phyloP scores from a whole-genome alignment of 2,113 vertebrate species.

The Megaptera novaeangliae region DNA sequence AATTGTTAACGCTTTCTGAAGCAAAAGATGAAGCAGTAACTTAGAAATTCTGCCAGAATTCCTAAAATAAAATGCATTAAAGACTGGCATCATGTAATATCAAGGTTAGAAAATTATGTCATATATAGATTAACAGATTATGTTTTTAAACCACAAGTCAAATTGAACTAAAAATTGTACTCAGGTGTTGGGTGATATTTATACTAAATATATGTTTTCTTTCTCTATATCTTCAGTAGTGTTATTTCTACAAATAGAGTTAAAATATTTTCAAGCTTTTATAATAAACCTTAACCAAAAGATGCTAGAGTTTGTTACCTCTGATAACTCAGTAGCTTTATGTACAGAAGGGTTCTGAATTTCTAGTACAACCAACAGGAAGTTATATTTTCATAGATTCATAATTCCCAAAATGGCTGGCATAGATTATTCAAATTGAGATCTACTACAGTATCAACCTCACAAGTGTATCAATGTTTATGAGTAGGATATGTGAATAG shows the following conservation, averaged over 20 bases:
- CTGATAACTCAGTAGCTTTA: background rate
- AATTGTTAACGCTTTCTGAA: conserved; percentile 59
- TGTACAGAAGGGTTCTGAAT: background rate
- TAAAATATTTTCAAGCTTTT: background rate
- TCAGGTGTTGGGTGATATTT: background rate
- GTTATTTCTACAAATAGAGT: background rate
- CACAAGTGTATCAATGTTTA: background rate
- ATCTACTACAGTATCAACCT: background rate
- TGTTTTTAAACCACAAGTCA: conserved; percentile 39
- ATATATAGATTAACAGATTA: conserved; percentile 51
- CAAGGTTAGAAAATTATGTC: conserved; percentile 55
- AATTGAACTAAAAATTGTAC: conserved; percentile 29
- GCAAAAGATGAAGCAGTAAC: conserved; percentile 46
- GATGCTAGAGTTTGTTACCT: background rate
- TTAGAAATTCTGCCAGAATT: conserved; percentile 36
- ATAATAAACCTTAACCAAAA: background rate
- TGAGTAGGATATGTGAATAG: background rate
- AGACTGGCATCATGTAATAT: conserved; percentile 23
- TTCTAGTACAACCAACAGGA: background rate
- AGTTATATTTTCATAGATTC: background rate
- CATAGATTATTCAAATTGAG: background rate
- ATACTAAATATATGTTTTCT: background rate
- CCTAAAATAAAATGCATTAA: conserved; percentile 51
- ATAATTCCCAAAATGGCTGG: background rate
- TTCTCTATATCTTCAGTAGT: background rate